Conservation (phyloP, 2,797 vertebrate genomes). For the Xyrichtys novacula region DNA sequence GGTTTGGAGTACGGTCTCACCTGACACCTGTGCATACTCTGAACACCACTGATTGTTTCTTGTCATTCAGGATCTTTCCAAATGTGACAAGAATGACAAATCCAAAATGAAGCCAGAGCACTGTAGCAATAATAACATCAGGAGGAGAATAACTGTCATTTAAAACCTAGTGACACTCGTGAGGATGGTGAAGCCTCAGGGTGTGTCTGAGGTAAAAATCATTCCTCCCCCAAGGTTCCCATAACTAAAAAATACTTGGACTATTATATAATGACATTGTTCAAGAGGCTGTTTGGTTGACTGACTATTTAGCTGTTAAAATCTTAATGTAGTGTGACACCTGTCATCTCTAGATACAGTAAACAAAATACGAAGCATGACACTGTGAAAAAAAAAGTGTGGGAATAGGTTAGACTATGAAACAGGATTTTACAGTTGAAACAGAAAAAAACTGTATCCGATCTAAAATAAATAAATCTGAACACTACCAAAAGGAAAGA, state of each 20-base stretch:
- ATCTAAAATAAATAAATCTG: neutral
- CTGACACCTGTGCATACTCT: constrained; percentile 19
- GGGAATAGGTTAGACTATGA: constrained; percentile 25
- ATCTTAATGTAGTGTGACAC: constrained; percentile 54
- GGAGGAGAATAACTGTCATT: constrained; percentile 44
- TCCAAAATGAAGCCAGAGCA: constrained; percentile 42
- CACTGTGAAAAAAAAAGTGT: constrained; percentile 26
- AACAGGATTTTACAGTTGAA: constrained; percentile 2
- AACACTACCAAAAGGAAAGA: neutral
- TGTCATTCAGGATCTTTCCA: constrained; percentile 51
- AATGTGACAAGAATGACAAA: constrained; percentile 32
- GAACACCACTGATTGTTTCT: constrained; percentile 50
- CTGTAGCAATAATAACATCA: constrained; percentile 58
- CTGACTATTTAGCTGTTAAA: constrained; percentile 37
- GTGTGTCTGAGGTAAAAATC: constrained; percentile 27
- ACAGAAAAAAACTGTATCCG: too few species aligned
- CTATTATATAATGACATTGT: constrained; percentile 39
- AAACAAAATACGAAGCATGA: constrained; percentile 40
- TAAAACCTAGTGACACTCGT: constrained; percentile 28
- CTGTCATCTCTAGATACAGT: constrained; percentile 68
- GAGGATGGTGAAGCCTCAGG: constrained; percentile 39
- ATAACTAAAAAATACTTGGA: constrained; percentile 39
- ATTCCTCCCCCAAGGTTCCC: constrained; percentile 40
- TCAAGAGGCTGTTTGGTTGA: constrained; percentile 44
- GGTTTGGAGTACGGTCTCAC: neutral